Evolutionary conservation across 2,113 vertebrate genomes (phyloP), one percentile per base, ranked within the genome.

Genomic region (Dicentrarchus labrax): DNA sequence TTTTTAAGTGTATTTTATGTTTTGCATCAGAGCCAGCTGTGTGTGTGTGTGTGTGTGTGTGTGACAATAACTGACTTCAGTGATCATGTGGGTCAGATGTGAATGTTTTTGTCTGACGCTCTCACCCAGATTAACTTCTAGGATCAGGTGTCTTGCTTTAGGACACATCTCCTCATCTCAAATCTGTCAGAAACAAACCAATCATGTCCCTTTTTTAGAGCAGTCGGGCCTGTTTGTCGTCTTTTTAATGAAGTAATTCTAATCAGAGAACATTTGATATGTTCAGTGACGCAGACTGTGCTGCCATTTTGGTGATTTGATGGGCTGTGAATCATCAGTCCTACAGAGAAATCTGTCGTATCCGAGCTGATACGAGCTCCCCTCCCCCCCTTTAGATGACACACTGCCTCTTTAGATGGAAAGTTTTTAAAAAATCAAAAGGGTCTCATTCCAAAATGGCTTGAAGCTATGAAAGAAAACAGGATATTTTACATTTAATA

Each of bases 111-210:
- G 62, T 38, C 30, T n/a, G 53, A 61, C 17, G 57, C 67, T 22
- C 19, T 64, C 59, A 9, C 36, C 38, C 13, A 0, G 6, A 22
- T 69, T 30, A 22, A 53, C 43, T 12, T 36, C 22, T 0, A 10
- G 51, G 74, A 82, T 78, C 74, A 74, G 61, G 62, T 73, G 78
- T 68, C 36, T 38, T 9, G 15, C 69, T 57, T 64, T 1, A 70
- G 64, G 64, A 30, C 61, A 72, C 45, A 0, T 53, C 54, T 17
- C 54, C 61, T 22, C 74, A n/a, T 5, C 70, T 19, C 53, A 24
- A 2, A 43, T 59, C 30, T n/a, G 6, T 61, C 54, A 61, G 38
- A 59, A 70, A 30, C 30, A 47, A 13, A 53, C 4, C 53, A 21
- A 5, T 68, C 6, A n/a, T 64, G 24, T 16, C 2, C 16, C 30